phyloP scores from a whole-genome alignment of 2,113 vertebrate genomes.

The Petrocephalus microphthalmus region DNA sequence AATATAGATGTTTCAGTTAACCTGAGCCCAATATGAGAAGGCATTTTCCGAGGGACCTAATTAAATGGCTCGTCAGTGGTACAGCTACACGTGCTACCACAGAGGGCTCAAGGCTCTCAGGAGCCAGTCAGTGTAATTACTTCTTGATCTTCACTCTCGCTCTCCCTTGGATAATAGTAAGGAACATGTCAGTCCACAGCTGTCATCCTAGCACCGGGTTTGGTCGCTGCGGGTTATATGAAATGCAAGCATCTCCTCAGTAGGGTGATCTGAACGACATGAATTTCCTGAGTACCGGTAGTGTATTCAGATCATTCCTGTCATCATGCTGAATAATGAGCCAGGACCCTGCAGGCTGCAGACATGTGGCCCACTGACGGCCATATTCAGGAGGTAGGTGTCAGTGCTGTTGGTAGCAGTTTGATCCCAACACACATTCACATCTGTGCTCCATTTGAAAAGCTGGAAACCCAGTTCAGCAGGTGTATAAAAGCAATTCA shows the following conservation, averaged over 20 bases:
- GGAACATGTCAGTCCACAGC: not conserved
- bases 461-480: not conserved
- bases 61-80: not conserved
- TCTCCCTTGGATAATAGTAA: not conserved
- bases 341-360: not conserved
- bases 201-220: not conserved
- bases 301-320: not conserved
- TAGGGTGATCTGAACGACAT: not conserved
- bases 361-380: not conserved
- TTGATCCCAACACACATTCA: not conserved
- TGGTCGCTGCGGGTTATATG: not conserved
- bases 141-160: not conserved
- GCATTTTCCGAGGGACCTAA: slow-evolving; percentile 12
- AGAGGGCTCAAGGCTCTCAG: not conserved
- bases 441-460: not conserved
- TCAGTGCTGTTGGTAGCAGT: not conserved
- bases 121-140: not conserved
- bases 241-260: not conserved
- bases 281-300: not conserved
- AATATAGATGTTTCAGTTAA: slow-evolving; percentile 18
- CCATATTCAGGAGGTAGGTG: not conserved
- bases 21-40: not conserved
- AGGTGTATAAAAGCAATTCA: not conserved
- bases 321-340: not conserved
- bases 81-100: not conserved